Percentiles rank a stretch among this genome's conserved stretches.
phyloP scores from a whole-genome alignment of 2,888 invertebrate genomes.

The Litoditis marina region DNA sequence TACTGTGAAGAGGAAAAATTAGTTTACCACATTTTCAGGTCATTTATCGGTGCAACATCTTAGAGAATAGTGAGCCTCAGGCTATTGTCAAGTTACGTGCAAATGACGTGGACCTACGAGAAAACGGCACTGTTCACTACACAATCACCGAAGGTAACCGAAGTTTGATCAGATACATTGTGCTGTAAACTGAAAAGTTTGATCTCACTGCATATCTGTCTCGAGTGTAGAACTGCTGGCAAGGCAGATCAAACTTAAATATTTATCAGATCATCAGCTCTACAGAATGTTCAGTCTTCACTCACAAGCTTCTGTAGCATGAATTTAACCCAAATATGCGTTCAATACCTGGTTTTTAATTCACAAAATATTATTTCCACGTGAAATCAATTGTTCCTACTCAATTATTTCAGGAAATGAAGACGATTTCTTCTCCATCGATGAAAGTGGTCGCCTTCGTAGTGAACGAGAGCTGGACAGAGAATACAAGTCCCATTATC shows the following conservation, averaged over 20 bases:
- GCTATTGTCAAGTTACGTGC: constrained; percentile 74
- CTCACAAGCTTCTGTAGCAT: no score
- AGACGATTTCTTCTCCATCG: constrained; percentile 70
- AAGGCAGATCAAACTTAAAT: no score
- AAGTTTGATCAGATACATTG: neutral
- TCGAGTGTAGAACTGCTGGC: no score
- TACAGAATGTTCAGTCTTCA: no score
- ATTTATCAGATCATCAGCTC: no score
- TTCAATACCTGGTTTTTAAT: no score
- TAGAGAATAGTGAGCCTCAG: constrained; percentile 28
- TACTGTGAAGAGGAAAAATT: constrained; percentile 1
- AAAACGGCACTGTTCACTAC: constrained; percentile 79
- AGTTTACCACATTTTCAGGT: constrained; percentile 21
- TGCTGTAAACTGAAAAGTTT: no score
- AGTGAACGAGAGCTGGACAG: constrained; percentile 29
- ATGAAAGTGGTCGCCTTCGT: constrained; percentile 24
- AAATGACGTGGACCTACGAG: constrained; percentile 78
- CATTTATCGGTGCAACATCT: constrained; percentile 38
- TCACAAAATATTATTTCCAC: no score
- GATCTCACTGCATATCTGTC: no score
- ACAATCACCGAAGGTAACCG: constrained; percentile 70
- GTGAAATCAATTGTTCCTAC: no score
- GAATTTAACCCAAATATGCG: no score
- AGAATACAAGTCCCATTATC: constrained; percentile 67
- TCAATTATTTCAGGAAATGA: constrained; percentile 78